phyloP scores from a whole-genome alignment of 2,113 vertebrate species.

The Gallinago undulata region DNA sequence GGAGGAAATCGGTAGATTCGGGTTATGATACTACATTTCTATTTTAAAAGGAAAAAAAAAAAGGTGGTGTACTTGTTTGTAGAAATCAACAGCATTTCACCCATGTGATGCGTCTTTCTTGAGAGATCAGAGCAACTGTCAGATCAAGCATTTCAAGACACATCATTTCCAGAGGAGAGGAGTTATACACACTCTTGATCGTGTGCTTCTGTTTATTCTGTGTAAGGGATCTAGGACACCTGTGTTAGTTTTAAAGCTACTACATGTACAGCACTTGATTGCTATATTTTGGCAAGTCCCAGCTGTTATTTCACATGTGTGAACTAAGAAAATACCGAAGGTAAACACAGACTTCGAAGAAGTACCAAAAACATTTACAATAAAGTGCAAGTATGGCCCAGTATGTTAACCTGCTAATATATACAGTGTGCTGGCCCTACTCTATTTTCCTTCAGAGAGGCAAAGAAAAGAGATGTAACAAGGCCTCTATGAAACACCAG shows the following conservation, averaged over 20 bases:
- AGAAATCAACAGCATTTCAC: not conserved
- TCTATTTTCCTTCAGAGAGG: not conserved
- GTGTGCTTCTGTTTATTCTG: conserved; percentile 69
- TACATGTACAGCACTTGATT: conserved; percentile 49
- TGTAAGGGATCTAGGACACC: conserved; percentile 57
- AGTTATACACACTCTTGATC: conserved; percentile 45
- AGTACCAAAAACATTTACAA: conserved; percentile 70
- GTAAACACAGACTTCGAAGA: conserved; percentile 69
- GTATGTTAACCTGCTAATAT: conserved; percentile 50
- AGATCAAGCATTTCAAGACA: conserved; percentile 1
- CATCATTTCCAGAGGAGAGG: conserved; percentile 45
- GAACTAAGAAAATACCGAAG: conserved; percentile 63
- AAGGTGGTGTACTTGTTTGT: not conserved
- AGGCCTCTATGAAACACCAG: not conserved
- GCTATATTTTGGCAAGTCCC: conserved; percentile 60
- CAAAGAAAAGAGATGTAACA: not conserved
- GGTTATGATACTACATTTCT: not conserved
- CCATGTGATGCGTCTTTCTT: not conserved
- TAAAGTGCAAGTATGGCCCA: conserved; percentile 55
- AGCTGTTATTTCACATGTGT: conserved; percentile 76
- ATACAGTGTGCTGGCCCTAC: conserved; percentile 33
- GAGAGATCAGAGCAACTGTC: conserved; percentile 32
- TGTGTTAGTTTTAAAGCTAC: conserved; percentile 74
- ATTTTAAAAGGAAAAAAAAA: not conserved
- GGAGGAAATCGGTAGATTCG: not conserved